Conservation (phyloP, 37 sponge, comb jelly and placozoan species). For the Petrosia ficiformis region DNA sequence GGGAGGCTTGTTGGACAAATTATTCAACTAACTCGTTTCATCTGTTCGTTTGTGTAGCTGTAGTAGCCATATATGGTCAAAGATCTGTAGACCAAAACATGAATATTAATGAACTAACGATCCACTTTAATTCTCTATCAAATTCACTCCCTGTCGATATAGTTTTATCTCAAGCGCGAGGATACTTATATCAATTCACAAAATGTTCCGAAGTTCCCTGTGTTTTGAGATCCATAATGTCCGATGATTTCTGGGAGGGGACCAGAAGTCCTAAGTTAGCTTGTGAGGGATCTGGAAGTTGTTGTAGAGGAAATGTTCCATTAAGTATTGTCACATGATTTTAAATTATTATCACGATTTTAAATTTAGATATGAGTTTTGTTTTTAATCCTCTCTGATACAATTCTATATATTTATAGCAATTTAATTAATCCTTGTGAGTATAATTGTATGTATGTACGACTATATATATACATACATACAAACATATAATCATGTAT, state of each 20-base stretch:
- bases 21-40: conserved; percentile 62
- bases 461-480: too few relatives aligned
- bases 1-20: conserved; percentile 80
- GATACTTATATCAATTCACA: conserved; percentile 60
- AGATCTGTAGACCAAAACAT: conserved; percentile 52
- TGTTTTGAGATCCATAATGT: conserved; percentile 25
- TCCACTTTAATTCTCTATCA: conserved; percentile 62
- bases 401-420: too few relatives aligned
- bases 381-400: too few relatives aligned
- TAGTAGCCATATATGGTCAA: conserved; percentile 81
- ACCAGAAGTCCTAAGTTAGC: conserved; percentile 11
- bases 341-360: too few relatives aligned
- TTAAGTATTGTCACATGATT: too few relatives aligned
- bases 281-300: conserved; percentile 13
- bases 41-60: conserved; percentile 72
- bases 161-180: conserved; percentile 74
- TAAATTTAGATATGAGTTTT: too few relatives aligned
- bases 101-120: conserved; percentile 61
- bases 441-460: too few relatives aligned
- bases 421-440: too few relatives aligned
- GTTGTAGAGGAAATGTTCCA: neutral
- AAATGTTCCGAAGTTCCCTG: conserved; percentile 21
- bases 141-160: conserved; percentile 60
- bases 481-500: too few relatives aligned
- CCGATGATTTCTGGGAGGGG: conserved; percentile 26